Evolutionary conservation across 2,888 invertebrate genomes (phyloP).

Genomic region (Criorhina ranunculi): DNA sequence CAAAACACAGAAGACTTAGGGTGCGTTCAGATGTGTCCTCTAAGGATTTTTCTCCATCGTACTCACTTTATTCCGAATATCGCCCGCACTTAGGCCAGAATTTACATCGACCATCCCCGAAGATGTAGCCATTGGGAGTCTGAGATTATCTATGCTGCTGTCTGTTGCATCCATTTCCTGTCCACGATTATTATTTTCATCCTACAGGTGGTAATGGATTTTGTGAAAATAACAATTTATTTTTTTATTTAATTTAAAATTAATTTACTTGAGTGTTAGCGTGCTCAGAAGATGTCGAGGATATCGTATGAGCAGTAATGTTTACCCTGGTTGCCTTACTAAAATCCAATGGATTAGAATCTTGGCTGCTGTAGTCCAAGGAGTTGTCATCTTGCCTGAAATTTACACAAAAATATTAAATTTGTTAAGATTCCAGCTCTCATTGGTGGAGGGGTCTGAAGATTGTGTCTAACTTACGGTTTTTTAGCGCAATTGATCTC

Average conservation of each 20-base stretch:
- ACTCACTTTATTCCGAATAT: constrained; percentile 71
- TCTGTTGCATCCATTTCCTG: constrained; percentile 74
- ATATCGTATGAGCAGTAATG: constrained; percentile 69
- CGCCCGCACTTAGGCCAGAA: constrained; percentile 73
- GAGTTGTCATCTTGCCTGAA: constrained; percentile 82
- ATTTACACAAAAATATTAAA: neutral
- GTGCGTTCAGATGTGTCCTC: too few species aligned
- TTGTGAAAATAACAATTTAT: neutral
- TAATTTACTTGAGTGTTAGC: constrained; percentile 61
- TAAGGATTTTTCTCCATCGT: too few species aligned
- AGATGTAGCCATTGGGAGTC: constrained; percentile 70
- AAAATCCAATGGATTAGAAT: constrained; percentile 85
- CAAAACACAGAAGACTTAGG: too few species aligned
- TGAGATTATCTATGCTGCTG: constrained; percentile 72
- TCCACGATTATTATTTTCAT: constrained; percentile 83
- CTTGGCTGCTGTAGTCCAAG: constrained; percentile 82
- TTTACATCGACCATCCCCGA: constrained; percentile 77
- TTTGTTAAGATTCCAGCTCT: too few species aligned
- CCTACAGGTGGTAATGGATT: constrained; percentile 75
- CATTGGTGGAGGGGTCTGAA: too few species aligned
- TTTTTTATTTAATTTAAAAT: too few species aligned
- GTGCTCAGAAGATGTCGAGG: constrained; percentile 73
- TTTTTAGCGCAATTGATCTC: constrained; percentile 80
- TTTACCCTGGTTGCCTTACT: constrained; percentile 83
- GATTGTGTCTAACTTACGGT: constrained; percentile 78